Evolutionary conservation across 2,797 vertebrate genomes (phyloP), one percentile per base, ranked within the genome.

Genomic region (Ispidina picta): DNA sequence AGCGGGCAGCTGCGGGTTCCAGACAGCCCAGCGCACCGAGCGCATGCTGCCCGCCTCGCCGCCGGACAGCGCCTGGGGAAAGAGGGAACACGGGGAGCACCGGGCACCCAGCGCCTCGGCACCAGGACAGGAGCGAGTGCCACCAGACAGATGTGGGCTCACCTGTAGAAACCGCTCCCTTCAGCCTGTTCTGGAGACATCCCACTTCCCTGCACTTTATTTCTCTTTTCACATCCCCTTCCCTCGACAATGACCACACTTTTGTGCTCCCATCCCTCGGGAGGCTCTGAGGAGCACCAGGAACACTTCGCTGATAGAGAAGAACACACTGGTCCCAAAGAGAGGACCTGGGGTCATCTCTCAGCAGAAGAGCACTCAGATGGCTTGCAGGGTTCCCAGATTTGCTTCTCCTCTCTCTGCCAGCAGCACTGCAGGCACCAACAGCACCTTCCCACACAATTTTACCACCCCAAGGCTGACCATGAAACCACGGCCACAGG

Each of bases 21-120:
- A 99, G 35, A 97, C 89, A 0, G 98, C 98, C 99, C 99, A 99
- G 69, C 99, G 98, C 29, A 99, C 93, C 23, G 98, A 97, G 92
- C 98, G 98, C 98, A 99, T 97, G 86, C 98, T 98, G 0, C 98
- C 98, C 0, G 96, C 96, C 21, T 97, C 96, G 2, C 97, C 83
- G 31, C 95, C 88, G 0, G 96, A 66, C 25, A 97, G 86, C 3
- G 96, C 94, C 99, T 99, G 94, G 9, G 83, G 59, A 1, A 0
- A 3, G 3, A 14, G 26, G 12, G 22, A 39, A 14, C 2, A 0
- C 0, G 1, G 59, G 29, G 72, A 93, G 54, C 5, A 4, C 28
- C 7, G 1, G 8, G 60, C 60, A 86, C 33, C 41, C 49, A 17
- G 5, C 29, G 1, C 3, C 26, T 10, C 12, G 0, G 60, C 18